Conservation (phyloP, 2,888 invertebrate genomes). For the Pachymerium ferrugineum region DNA sequence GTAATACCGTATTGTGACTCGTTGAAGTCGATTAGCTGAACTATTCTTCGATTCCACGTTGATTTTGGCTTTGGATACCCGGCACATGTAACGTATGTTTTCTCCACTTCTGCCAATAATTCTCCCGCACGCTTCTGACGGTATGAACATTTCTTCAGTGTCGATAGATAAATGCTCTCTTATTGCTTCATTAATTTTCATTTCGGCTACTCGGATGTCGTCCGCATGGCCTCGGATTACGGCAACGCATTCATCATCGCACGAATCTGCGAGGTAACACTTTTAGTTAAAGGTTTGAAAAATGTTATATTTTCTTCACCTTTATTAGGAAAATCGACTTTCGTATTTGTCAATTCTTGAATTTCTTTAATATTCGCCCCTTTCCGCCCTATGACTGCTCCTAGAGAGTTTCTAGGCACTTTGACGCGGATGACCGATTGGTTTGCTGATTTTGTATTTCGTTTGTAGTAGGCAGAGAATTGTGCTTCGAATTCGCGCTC, state of each 20-base stretch:
- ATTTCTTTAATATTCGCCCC: conserved; percentile 71
- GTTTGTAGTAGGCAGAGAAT: background rate
- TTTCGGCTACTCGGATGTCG: conserved; percentile 65
- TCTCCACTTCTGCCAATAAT: conserved; percentile 73
- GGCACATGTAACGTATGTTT: conserved; percentile 63
- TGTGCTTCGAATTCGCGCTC: background rate
- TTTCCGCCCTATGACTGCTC: conserved; percentile 57
- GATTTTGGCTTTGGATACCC: conserved; percentile 61
- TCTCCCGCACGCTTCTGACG: conserved; percentile 59
- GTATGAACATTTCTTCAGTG: conserved; percentile 62
- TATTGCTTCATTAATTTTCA: conserved; percentile 61
- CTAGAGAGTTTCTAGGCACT: conserved; percentile 48
- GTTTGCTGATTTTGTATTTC: background rate
- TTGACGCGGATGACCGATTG: background rate
- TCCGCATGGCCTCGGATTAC: conserved; percentile 64
- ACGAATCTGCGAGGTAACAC: conserved; percentile 40
- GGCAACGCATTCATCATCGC: conserved; percentile 59
- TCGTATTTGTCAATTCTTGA: conserved; percentile 65
- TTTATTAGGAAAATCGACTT: conserved; percentile 52
- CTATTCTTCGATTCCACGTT: conserved; percentile 28
- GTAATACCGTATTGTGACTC: background rate
- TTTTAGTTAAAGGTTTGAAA: background rate
- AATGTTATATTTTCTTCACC: conserved; percentile 38
- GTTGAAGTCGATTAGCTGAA: background rate
- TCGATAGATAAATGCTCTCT: conserved; percentile 63